phyloP scores from a whole-genome alignment of 64 coral and sea anemone species.

The Montipora sp. region DNA sequence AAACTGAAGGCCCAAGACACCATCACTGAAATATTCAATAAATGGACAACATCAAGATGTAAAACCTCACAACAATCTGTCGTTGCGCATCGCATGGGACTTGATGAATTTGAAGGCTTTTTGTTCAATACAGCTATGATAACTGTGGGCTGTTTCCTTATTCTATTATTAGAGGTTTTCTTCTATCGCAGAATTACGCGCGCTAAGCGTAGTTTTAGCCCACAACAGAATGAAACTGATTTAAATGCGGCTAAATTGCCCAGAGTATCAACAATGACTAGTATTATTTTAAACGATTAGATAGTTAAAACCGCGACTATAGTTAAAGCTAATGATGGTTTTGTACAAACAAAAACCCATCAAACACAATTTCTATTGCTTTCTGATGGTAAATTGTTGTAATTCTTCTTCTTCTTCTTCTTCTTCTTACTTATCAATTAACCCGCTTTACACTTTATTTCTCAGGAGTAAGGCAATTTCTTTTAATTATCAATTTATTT shows the following conservation, averaged over 20 bases:
- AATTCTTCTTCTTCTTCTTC: no score
- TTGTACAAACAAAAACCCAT: no score
- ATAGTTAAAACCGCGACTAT: no score
- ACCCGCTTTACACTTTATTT: no score
- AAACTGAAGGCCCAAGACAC: slow-evolving; percentile 64
- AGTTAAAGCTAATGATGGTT: no score
- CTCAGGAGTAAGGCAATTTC: no score
- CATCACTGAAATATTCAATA: slow-evolving; percentile 58
- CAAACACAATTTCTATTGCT: no score
- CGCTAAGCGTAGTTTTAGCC: slow-evolving; percentile 54
- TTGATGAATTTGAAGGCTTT: slow-evolving; percentile 87
- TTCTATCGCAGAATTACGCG: slow-evolving; percentile 73
- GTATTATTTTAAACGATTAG: slow-evolving; percentile 4
- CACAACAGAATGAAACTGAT: neutral
- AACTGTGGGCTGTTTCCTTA: slow-evolving; percentile 76
- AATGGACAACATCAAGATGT: slow-evolving; percentile 73
- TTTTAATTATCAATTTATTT: no score
- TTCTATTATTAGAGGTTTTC: slow-evolving; percentile 71
- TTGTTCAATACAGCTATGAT: slow-evolving; percentile 91
- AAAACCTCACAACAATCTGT: slow-evolving; percentile 50
- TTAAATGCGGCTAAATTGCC: neutral
- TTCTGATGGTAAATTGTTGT: no score
- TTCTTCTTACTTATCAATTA: no score
- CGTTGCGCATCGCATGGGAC: slow-evolving; percentile 65
- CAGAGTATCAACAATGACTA: slow-evolving; percentile 3